These are phyloP conservation scores for Malurus cyaneus DNA, from an alignment of 2,113 vertebrate genomes.

Conservation along the genomic window DNA sequence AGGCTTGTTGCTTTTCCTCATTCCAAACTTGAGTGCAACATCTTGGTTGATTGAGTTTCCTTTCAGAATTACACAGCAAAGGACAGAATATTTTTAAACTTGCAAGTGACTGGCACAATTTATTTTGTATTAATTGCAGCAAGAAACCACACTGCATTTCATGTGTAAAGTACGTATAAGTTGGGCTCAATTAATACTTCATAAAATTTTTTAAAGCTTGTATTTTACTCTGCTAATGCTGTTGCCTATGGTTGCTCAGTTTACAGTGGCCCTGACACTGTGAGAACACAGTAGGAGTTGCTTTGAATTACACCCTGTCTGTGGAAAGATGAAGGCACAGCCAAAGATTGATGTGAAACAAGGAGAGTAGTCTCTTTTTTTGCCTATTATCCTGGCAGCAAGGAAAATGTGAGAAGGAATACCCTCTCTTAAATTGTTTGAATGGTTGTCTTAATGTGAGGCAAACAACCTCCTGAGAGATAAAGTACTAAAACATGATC, in stretches of 20 bases:
- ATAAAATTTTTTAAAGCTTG: neutral
- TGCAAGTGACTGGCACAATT: neutral
- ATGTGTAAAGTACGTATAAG: neutral
- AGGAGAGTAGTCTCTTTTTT: neutral
- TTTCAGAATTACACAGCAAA: neutral
- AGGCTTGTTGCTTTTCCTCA: neutral
- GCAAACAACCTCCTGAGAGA: neutral
- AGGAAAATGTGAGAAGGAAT: neutral
- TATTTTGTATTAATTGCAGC: neutral
- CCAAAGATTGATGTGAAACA: neutral
- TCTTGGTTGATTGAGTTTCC: neutral
- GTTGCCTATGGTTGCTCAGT: neutral
- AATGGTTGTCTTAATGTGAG: neutral
- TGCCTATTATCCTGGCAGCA: neutral
- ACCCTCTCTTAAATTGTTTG: neutral
- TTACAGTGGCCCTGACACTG: neutral
- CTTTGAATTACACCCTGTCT: neutral
- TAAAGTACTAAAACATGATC: neutral
- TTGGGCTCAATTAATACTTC: neutral
- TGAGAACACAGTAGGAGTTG: neutral
- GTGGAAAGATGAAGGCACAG: neutral
- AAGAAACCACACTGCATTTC: neutral
- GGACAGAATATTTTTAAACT: neutral
- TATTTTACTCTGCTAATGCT: neutral
- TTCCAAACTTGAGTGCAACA: neutral